Evolutionary conservation across 2,113 vertebrate species (phyloP).

Genomic region (Sorex fumeus): DNA sequence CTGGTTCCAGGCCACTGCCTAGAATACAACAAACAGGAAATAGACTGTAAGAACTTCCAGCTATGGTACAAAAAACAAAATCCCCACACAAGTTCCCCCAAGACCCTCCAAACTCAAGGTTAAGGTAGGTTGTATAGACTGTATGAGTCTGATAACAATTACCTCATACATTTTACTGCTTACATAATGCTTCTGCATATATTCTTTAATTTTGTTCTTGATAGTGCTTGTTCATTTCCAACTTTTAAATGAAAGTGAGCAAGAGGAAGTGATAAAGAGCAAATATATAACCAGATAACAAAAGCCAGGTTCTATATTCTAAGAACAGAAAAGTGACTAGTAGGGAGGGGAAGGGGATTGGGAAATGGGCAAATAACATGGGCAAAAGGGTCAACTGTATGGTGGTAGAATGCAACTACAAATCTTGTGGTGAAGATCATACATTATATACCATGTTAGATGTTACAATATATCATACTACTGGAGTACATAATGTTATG

Average conservation of each 20-base stretch:
- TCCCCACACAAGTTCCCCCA: too few relatives aligned
- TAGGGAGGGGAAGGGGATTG: not conserved
- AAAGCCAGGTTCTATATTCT: not conserved
- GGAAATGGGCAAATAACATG: not conserved
- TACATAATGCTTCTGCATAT: not conserved
- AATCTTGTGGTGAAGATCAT: not conserved
- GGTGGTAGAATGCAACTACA: not conserved
- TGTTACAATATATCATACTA: not conserved
- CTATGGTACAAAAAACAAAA: too few relatives aligned
- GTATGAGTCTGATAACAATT: not conserved
- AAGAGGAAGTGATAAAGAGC: not conserved
- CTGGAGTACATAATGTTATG: not conserved
- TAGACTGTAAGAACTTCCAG: too few relatives aligned
- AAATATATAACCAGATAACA: not conserved
- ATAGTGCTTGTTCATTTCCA: not conserved
- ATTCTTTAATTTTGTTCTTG: not conserved
- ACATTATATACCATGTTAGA: not conserved
- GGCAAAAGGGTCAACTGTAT: not conserved
- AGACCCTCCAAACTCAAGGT: too few relatives aligned
- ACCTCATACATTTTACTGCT: not conserved
- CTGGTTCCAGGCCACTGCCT: too few relatives aligned
- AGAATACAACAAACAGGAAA: too few relatives aligned
- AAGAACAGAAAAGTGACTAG: not conserved
- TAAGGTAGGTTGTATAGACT: not conserved
- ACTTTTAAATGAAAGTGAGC: constrained; percentile 14